Evolutionary conservation across 2,797 vertebrate genomes (phyloP), one percentile per base, ranked within the genome.

Genomic region (Lophotriccus pileatus): DNA sequence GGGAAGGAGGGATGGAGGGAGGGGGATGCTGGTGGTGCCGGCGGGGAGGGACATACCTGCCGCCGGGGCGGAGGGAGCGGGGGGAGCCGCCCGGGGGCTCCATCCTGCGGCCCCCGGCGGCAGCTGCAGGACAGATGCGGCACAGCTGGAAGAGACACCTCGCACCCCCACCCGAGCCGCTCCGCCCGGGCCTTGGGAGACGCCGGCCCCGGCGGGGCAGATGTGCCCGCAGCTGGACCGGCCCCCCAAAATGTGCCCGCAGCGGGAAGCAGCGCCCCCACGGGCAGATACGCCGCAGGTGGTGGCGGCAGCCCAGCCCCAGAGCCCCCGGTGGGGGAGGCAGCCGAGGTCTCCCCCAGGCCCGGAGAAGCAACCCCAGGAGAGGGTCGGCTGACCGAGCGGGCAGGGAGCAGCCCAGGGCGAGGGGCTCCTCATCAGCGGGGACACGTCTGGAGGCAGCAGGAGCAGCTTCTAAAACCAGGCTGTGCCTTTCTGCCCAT

Each of bases 21-120:
- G 92, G 91, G 76, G 90, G 81, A 87, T 82, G 85, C 90, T 89
- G 87, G 89, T 94, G 52, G 90, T 89, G 91, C 90, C 43, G 81
- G 78, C 44, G 73, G 93, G 83, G 84, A 59, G 91, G 90, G 87
- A 58, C 62, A 62, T 84, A 77, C 91, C 93, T 89, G 92, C 85
- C 62, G 85, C 74, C 41, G 83, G 82, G 62, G 73, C 41, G 70
- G 67, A 50, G 39, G 60, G 47, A 73, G 46, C 6, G 43, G 36
- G 30, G 76, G 84, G 46, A 69, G 84, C 87, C 62, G 94, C 47
- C 34, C 43, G 32, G 41, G 58, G 60, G 92, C 53, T 85, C 81
- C 56, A 50, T 76, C 89, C 85, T 15, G 67, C 41, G 50, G 69
- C 64, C 36, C 87, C 41, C 49, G 36, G 63, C 64, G 43, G 76